Evolutionary conservation across 2,797 vertebrate species (phyloP).

Genomic region (Anas bernieri): DNA sequence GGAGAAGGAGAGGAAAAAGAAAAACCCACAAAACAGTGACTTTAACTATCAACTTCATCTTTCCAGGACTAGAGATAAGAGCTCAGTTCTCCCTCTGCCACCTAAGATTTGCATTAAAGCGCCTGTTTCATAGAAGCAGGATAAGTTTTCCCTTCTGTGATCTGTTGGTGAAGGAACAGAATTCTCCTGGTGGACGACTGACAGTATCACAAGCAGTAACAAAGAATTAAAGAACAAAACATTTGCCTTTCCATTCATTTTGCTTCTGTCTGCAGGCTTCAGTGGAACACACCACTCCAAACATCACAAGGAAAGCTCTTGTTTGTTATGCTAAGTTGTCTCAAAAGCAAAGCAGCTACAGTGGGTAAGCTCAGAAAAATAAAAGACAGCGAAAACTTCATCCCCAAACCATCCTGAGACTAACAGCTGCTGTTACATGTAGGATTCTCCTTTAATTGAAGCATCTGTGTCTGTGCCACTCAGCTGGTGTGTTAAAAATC

Average conservation of each 20-base stretch:
- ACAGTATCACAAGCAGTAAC: fast-evolving
- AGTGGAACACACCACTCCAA: background rate
- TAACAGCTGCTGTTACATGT: fast-evolving
- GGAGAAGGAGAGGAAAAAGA: background rate
- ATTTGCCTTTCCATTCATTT: background rate
- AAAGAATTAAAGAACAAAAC: background rate
- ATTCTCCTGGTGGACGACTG: no score
- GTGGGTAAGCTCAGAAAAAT: background rate
- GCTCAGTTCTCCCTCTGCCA: background rate
- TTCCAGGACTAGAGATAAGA: background rate
- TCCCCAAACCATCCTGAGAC: background rate
- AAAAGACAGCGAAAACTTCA: background rate
- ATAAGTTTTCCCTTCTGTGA: background rate
- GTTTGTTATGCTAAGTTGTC: background rate
- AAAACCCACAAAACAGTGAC: fast-evolving
- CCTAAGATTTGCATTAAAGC: background rate
- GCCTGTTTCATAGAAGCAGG: background rate
- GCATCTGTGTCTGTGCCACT: background rate
- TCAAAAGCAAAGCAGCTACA: background rate
- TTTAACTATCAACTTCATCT: background rate
- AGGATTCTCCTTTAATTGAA: background rate
- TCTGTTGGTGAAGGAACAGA: background rate
- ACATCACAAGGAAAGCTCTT: background rate
- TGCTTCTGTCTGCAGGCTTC: background rate
- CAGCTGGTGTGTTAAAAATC: background rate